A percentile compares a stretch with the other conserved stretches of the same genome.
Conservation (phyloP, 30 jellyfish, hydroid and myxozoan genomes). For the Chrysaora quinquecirrha region DNA sequence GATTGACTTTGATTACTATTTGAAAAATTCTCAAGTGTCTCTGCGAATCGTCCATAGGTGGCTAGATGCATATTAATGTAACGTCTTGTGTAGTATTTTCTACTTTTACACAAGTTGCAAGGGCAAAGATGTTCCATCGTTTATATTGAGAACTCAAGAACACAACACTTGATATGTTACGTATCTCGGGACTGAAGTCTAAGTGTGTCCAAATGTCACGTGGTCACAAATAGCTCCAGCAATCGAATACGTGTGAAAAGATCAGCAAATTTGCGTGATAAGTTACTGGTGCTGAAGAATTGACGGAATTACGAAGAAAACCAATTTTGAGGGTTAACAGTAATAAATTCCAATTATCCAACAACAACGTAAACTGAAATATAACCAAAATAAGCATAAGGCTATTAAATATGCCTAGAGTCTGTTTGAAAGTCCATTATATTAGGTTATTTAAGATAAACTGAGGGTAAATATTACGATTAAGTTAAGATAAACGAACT, state of each 20-base stretch:
- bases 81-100: too few relatives aligned
- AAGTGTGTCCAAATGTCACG: slow-evolving; percentile 11
- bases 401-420: slow-evolving; percentile 2
- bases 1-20: too few relatives aligned
- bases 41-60: too few relatives aligned
- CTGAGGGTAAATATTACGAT: slow-evolving; percentile 8
- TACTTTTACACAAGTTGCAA: too few relatives aligned
- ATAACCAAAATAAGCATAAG: slow-evolving; percentile 7
- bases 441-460: slow-evolving; percentile 5
- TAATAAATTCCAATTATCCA: slow-evolving; percentile 1
- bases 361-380: slow-evolving; percentile 4
- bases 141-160: too few relatives aligned
- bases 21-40: too few relatives aligned
- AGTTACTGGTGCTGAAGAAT: neutral
- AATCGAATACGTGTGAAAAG: neutral
- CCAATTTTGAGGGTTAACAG: slow-evolving; percentile 14
- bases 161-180: too few relatives aligned
- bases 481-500: slow-evolving; percentile 3
- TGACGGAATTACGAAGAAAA: neutral
- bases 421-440: neutral
- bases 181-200: slow-evolving; percentile 14
- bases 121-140: too few relatives aligned
- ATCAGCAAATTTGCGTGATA: slow-evolving; percentile 1
- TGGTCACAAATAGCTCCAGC: neutral
- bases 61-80: too few relatives aligned